Percentiles rank a stretch among this genome's conserved stretches.
Conservation (phyloP, 1,140 invertebrate genomes). For the Drosophila simulans region DNA sequence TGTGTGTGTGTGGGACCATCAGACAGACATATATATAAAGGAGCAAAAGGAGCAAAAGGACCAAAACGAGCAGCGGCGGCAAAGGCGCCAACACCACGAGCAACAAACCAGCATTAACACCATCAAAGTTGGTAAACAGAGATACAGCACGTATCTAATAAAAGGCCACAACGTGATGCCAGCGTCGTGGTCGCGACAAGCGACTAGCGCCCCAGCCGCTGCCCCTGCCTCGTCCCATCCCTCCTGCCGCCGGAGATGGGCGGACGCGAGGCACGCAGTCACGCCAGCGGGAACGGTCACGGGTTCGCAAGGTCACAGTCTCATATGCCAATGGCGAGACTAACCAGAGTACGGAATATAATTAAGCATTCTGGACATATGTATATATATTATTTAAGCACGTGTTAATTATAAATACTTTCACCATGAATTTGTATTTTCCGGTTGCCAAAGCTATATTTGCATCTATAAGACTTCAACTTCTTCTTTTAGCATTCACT, state of each 20-base stretch:
- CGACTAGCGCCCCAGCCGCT: slow-evolving; percentile 16
- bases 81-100: slow-evolving; percentile 20
- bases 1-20: slow-evolving; percentile 1
- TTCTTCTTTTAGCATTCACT: too few species aligned
- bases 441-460: too few species aligned
- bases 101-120: slow-evolving; percentile 78
- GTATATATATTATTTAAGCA: too few species aligned
- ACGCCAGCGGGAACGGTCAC: neutral
- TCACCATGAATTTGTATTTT: too few species aligned
- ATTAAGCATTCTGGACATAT: too few species aligned
- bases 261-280: neutral
- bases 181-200: slow-evolving; percentile 46
- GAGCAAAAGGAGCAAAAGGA: neutral
- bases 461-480: too few species aligned
- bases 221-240: neutral
- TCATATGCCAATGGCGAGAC: too few species aligned
- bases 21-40: slow-evolving; percentile 58
- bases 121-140: slow-evolving; percentile 81
- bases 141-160: slow-evolving; percentile 83
- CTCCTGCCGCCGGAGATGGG: slow-evolving; percentile 26
- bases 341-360: too few species aligned
- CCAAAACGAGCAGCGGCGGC: neutral
- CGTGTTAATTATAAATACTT: too few species aligned
- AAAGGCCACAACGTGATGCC: slow-evolving; percentile 80
- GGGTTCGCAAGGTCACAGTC: neutral